phyloP scores from a whole-genome alignment of 1,140 invertebrate species.

The Danaus plexippus region DNA sequence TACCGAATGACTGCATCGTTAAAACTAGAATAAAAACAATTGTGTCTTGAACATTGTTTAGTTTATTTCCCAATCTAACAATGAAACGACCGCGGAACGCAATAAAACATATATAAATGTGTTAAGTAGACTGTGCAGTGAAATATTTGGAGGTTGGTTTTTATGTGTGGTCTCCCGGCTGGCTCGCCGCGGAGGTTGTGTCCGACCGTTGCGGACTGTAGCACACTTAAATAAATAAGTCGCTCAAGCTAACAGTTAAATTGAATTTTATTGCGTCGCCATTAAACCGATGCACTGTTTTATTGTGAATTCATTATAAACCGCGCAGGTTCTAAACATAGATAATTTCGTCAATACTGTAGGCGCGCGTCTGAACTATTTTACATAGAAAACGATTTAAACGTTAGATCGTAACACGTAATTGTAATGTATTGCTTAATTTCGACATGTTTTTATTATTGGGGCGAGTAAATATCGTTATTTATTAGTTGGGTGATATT shows the following conservation, averaged over 20 bases:
- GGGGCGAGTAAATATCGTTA: background rate
- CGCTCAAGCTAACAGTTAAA: slow-evolving; percentile 30
- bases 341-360: slow-evolving; percentile 48
- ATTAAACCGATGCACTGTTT: slow-evolving; percentile 25
- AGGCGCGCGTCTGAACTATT: slow-evolving; percentile 15
- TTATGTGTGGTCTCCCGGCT: slow-evolving; percentile 48
- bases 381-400: slow-evolving; percentile 19
- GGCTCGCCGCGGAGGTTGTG: slow-evolving; percentile 17
- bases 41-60: slow-evolving; percentile 15
- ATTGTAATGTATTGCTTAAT: slow-evolving; percentile 14
- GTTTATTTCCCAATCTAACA: slow-evolving; percentile 18
- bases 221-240: slow-evolving; percentile 57
- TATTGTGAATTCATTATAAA: slow-evolving; percentile 31
- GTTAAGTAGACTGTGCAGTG: slow-evolving; percentile 26
- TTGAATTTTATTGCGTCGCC: slow-evolving; percentile 42
- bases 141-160: slow-evolving; percentile 34
- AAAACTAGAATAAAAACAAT: slow-evolving; percentile 20
- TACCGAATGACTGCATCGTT: slow-evolving; percentile 7
- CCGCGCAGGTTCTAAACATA: slow-evolving; percentile 32
- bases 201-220: slow-evolving; percentile 24
- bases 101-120: slow-evolving; percentile 35
- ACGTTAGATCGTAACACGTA: slow-evolving; percentile 12
- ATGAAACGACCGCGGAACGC: slow-evolving; percentile 30
- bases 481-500: too few relatives aligned
- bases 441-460: slow-evolving; percentile 2